Evolutionary conservation across 2,797 vertebrate species (phyloP).

Genomic region (Sus cebifrons): DNA sequence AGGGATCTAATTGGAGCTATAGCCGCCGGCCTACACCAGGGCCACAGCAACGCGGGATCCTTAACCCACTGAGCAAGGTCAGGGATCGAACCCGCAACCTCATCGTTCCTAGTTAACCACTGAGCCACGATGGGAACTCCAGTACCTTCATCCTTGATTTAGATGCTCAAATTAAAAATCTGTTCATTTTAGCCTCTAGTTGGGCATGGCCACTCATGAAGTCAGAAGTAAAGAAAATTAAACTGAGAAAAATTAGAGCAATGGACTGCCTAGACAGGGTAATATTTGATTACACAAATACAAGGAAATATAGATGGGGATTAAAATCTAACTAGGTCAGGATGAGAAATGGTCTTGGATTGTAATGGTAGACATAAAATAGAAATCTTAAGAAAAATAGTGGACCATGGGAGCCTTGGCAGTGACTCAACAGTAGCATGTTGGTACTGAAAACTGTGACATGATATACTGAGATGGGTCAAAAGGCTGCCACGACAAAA

Average conservation of each 20-base stretch:
- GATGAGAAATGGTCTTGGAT: background rate
- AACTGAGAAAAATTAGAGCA: slow-evolving; percentile 59
- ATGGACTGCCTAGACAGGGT: background rate
- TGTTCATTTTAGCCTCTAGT: background rate
- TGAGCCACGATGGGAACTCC: no score
- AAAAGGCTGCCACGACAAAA: background rate
- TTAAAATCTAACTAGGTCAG: slow-evolving; percentile 35
- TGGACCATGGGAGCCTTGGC: background rate
- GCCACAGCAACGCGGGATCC: no score
- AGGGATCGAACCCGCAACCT: no score
- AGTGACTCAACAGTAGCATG: background rate
- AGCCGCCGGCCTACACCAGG: no score
- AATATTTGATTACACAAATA: slow-evolving; percentile 38
- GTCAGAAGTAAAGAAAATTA: background rate
- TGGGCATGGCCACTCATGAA: background rate
- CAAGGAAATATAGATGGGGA: background rate
- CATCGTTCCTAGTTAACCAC: no score
- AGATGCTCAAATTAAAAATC: slow-evolving; percentile 31
- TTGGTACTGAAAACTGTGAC: background rate
- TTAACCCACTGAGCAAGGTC: no score
- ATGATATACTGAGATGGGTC: background rate
- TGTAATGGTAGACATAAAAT: background rate
- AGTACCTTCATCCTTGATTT: slow-evolving; percentile 17
- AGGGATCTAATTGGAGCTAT: no score
- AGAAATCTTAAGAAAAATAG: background rate